These are phyloP conservation scores for Anguilla japonica DNA, from an alignment of 2,113 vertebrate species.

Conservation along the genomic window DNA sequence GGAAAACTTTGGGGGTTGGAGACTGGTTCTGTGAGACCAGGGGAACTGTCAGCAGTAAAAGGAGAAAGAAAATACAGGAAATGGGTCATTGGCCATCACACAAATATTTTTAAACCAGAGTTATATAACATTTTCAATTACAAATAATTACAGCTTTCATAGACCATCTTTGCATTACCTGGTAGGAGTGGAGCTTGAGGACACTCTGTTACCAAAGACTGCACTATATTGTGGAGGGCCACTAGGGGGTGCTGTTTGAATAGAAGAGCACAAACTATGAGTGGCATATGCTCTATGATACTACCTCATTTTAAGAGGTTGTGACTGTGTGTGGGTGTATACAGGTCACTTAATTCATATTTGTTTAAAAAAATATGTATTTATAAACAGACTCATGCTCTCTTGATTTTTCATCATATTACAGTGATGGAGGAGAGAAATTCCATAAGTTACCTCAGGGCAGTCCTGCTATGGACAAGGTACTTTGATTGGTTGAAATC, in stretches of 20 bases:
- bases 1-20: constrained; percentile 67
- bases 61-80: neutral
- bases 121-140: neutral
- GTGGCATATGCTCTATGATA: too few species aligned
- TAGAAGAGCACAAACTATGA: neutral
- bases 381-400: too few species aligned
- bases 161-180: constrained; percentile 52
- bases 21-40: constrained; percentile 60
- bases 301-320: too few species aligned
- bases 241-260: constrained; percentile 59
- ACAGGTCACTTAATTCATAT: too few species aligned
- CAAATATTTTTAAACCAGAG: neutral
- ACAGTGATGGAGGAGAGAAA: too few species aligned
- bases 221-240: constrained; percentile 71
- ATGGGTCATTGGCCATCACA: neutral
- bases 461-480: neutral
- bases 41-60: constrained; percentile 56
- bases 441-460: too few species aligned
- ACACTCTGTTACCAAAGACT: constrained; percentile 72
- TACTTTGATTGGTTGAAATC: neutral
- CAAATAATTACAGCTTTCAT: neutral
- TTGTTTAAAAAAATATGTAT: too few species aligned
- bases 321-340: too few species aligned
- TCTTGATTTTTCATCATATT: too few species aligned
- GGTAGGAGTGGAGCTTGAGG: constrained; percentile 71